Conservation (phyloP, 2,888 invertebrate genomes). For the Frankliniella fusca region DNA sequence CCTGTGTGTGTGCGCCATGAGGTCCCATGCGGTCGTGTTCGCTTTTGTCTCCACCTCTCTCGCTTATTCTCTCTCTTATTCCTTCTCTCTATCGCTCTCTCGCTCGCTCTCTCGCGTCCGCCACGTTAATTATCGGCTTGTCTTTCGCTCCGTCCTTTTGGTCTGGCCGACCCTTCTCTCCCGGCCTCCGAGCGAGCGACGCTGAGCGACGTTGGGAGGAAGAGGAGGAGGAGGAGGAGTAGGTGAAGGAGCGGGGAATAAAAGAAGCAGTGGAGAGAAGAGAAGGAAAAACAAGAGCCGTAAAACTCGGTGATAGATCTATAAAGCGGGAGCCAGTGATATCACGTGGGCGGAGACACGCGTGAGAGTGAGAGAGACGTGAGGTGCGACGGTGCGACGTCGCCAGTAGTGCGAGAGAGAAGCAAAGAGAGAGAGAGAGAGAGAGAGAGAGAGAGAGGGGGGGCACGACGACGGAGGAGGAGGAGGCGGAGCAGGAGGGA, state of each 20-base stretch:
- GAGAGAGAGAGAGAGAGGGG: not conserved
- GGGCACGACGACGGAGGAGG: no score
- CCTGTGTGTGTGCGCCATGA: no score
- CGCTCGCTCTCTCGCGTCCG: not conserved
- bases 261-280: no score
- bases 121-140: not conserved
- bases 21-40: no score
- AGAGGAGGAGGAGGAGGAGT: not conserved
- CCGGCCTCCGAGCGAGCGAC: no score
- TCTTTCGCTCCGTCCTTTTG: not conserved
- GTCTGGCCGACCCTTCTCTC: not conserved
- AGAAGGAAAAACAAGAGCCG: not conserved
- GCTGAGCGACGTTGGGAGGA: not conserved
- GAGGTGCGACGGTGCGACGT: no score
- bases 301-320: constrained; percentile 13
- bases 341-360: constrained; percentile 11
- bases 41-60: no score
- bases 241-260: not conserved
- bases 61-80: no score
- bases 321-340: constrained; percentile 22
- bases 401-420: not conserved
- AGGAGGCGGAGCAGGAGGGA: no score
- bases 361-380: not conserved
- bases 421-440: not conserved
- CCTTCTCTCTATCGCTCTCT: not conserved